A percentile compares a stretch with the other conserved stretches of the same genome.
phyloP scores from a whole-genome alignment of 1,140 invertebrate species.

The Ostrea edulis region DNA sequence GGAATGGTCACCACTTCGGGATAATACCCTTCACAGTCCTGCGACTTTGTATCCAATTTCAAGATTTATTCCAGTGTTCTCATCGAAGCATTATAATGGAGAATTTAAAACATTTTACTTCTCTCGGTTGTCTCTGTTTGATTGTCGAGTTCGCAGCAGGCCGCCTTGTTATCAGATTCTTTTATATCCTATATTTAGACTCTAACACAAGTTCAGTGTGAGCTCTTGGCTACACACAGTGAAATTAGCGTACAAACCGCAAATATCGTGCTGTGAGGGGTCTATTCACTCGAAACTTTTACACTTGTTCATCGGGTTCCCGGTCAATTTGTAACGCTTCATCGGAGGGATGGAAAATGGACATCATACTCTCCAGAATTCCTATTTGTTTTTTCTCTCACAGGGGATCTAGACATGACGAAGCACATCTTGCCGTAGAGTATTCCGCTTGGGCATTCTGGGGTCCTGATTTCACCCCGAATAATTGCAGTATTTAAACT shows the following conservation, averaged over 20 bases:
- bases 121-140: neutral
- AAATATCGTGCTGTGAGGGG: neutral
- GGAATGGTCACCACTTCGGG: neutral
- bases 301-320: neutral
- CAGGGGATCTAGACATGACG: neutral
- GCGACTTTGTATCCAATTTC: neutral
- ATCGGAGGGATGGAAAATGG: neutral
- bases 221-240: neutral
- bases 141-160: neutral
- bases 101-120: neutral
- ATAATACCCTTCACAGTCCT: neutral
- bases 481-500: neutral
- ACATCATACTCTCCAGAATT: neutral
- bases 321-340: constrained; percentile 12
- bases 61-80: neutral
- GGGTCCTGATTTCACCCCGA: neutral
- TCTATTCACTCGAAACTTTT: neutral
- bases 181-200: constrained; percentile 5
- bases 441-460: neutral
- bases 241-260: neutral
- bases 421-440: neutral
- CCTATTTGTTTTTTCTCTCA: neutral
- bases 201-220: neutral
- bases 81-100: neutral
- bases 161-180: neutral